Base-by-base conservation (phyloP, 1,140 invertebrate genomes). In the Rhyacophila brunnea region DNA sequence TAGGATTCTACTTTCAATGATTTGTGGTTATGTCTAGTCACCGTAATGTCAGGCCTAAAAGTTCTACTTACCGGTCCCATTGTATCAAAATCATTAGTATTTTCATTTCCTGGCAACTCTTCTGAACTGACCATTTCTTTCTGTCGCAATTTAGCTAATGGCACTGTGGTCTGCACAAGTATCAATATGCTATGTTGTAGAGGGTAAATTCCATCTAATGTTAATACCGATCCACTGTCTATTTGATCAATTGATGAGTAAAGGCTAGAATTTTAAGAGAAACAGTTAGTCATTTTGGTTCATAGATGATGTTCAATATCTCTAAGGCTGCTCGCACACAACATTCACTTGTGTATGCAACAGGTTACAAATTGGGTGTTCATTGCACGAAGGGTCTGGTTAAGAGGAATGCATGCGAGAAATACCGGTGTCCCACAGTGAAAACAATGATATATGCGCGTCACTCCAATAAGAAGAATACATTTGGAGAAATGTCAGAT, bases 121-220 rank as follows among this genome's bases (percentile, higher is more conserved):
- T 23, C 35, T 13, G 11, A 15, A 6, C 17, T 47, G 14, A 13
- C 5, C 2, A 1, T 32, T 20, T 55, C 14, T 36, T 44, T 43
- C n/a, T 40, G 42, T 38, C 15, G 35, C 47, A 6, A 11, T 53
- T 32, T 50, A 34, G 34, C 35, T 11, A 85, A 71, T 0, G 84
- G 84, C 0, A 80, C 83, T 2, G 84, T 86, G 1, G 86, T 87
- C 53, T 87, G 82, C 5, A 87, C 80, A 51, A 84, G 72, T 7
- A 87, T 71, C 45, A 85, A 79, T 3, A 87, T 70, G 62, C 83
- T 82, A 64, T 85, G 80, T 10, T 79, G 79, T 59, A 84, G 72
- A 36, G 83, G 81, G 66, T 78, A 80, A 18, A 88, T 70, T 51
- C 79, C 78, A 6, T 75, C 73, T 20, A 87, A 67, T 35, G 76